These are phyloP conservation scores for Callipepla squamata DNA, from an alignment of 2,113 vertebrate species.

Conservation along the genomic window DNA sequence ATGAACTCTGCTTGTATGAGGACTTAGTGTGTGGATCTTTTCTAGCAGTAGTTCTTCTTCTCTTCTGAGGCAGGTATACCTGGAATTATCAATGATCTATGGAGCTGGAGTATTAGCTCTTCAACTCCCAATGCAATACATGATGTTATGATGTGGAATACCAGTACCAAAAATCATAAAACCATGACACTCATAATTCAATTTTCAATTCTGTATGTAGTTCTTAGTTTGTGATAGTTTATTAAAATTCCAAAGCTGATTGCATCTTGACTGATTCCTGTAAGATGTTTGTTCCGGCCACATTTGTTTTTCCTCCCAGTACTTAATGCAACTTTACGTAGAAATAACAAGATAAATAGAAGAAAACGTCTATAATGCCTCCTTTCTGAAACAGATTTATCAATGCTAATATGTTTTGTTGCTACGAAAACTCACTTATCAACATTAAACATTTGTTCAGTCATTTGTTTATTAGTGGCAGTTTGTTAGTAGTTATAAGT, in stretches of 20 bases:
- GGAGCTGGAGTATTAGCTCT: no score
- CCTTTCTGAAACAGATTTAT: slow-evolving; percentile 42
- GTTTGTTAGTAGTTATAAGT: slow-evolving; percentile 83
- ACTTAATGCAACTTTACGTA: slow-evolving; percentile 23
- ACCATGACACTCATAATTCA: neutral
- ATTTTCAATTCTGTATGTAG: neutral
- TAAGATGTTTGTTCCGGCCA: neutral
- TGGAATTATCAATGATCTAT: no score
- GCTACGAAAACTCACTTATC: slow-evolving; percentile 71
- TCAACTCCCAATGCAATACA: no score
- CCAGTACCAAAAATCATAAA: no score
- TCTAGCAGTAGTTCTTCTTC: no score
- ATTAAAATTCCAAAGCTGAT: neutral
- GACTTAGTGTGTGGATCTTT: neutral
- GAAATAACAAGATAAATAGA: slow-evolving; percentile 27
- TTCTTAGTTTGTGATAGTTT: neutral
- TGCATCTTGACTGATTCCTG: neutral
- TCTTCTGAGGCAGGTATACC: no score
- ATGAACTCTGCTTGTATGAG: neutral
- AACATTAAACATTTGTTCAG: slow-evolving; percentile 77
- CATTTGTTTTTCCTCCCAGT: neutral
- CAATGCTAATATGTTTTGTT: slow-evolving; percentile 60
- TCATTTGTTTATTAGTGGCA: slow-evolving; percentile 80
- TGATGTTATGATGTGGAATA: no score
- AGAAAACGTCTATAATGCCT: slow-evolving; percentile 31